Evolutionary conservation across 2,888 invertebrate genomes (phyloP).

Genomic region (Ditylenchus weischeri): DNA sequence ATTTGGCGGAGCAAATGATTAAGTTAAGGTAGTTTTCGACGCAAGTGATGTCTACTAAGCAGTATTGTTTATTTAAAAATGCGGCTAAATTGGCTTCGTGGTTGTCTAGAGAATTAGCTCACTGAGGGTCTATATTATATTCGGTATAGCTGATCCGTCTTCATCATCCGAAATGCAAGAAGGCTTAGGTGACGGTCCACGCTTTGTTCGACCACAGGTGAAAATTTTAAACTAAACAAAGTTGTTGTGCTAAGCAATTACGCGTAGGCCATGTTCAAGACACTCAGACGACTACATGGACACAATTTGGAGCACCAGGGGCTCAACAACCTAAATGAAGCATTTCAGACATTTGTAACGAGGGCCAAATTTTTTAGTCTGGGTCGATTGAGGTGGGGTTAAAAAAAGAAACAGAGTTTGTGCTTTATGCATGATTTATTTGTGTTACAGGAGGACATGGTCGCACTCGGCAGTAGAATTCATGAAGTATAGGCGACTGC

Average conservation of each 20-base stretch:
- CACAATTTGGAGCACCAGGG: constrained; percentile 57
- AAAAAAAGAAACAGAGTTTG: neutral
- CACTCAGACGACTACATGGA: constrained; percentile 57
- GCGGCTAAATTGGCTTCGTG: no score
- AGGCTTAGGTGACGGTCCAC: neutral
- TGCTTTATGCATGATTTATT: neutral
- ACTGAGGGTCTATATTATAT: no score
- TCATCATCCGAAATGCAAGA: no score
- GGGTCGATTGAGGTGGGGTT: constrained; percentile 49
- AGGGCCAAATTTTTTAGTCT: constrained; percentile 57
- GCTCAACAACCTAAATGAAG: constrained; percentile 58
- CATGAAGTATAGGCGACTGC: constrained; percentile 57
- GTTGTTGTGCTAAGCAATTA: neutral
- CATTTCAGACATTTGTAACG: constrained; percentile 57
- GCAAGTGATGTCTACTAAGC: no score
- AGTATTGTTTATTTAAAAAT: no score
- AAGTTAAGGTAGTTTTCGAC: no score
- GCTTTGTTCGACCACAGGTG: constrained; percentile 5
- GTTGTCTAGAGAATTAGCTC: no score
- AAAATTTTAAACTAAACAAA: neutral
- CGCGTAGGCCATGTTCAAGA: constrained; percentile 46
- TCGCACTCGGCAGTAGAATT: constrained; percentile 59
- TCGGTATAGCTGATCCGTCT: no score
- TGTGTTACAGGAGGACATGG: constrained; percentile 54
- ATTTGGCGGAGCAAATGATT: no score